Evolutionary conservation across 1,140 invertebrate species (phyloP), one percentile per base, ranked within the genome.

Genomic region (Elysia chlorotica): DNA sequence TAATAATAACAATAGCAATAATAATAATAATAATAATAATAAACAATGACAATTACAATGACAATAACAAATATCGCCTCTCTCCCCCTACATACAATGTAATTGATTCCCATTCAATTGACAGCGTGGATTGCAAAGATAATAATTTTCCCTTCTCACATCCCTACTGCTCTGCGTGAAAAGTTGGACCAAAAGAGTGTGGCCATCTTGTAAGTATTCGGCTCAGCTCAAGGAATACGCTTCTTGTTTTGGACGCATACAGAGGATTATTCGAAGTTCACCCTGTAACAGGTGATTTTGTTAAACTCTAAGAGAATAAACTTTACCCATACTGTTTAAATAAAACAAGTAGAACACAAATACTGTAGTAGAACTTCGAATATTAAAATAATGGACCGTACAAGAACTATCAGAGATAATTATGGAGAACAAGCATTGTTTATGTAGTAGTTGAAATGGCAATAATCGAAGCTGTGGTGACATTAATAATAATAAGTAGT

Each of bases 201-300:
- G 68, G 68, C 3, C 35, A 37, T 38, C 36, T 62, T 10, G 25
- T 62, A 1, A 71, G 68, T 38, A 62, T 71, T 19, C 54, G 57
- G 14, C 6, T 62, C n/a, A 62, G 37, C 30, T 6, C 68, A 17
- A 36, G 62, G 17, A 62, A 62, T 2, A 10, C 41, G 23, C 37
- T 71, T 6, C 0, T 71, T 21, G 68, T 71, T 2, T 5, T 71
- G 6, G 68, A 71, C 31, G 68, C 68, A 2, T 61, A 71, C 57
- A 4, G 57, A 59, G 68, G 68, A 38, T 14, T 71, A 1, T 71
- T 37, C 33, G 56, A 71, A 37, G 57, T 71, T 2, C n/a, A 71
- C 28, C 54, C 68, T 4, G 28, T 3, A 2, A 61, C 56, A 37
- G 68, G 68, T 71, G 25, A n/a, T n/a, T n/a, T n/a, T n/a, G n/a